Percentiles rank a stretch among this genome's conserved stretches.
phyloP scores from a whole-genome alignment of 30 jellyfish, hydroid and myxozoan species.

The Aurelia sp. region DNA sequence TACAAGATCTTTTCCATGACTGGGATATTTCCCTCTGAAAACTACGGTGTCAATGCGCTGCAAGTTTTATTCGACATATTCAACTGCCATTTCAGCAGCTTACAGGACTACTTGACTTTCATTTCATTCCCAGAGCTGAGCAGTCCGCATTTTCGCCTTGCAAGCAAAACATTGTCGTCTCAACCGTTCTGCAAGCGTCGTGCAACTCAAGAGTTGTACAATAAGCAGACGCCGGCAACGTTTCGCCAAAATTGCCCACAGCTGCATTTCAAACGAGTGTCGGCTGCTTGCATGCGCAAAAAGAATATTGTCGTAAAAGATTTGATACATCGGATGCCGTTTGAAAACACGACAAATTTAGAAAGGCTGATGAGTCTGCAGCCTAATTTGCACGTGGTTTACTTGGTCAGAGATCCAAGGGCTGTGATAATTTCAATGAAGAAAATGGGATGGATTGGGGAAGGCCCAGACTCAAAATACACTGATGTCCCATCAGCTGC shows the following conservation, averaged over 20 bases:
- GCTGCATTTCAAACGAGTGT: slow-evolving; percentile 58
- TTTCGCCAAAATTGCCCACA: slow-evolving; percentile 69
- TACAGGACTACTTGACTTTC: slow-evolving; percentile 82
- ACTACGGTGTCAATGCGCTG: slow-evolving; percentile 61
- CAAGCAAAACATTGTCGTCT: slow-evolving; percentile 85
- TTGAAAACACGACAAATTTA: slow-evolving; percentile 31
- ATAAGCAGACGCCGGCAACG: slow-evolving; percentile 26
- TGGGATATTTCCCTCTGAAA: slow-evolving; percentile 65
- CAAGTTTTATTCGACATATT: slow-evolving; percentile 70
- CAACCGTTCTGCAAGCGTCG: slow-evolving; percentile 88
- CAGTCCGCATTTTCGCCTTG: slow-evolving; percentile 90
- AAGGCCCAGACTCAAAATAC: slow-evolving; percentile 61
- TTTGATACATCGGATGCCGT: slow-evolving; percentile 78
- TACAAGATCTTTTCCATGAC: slow-evolving; percentile 74
- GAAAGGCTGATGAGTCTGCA: slow-evolving; percentile 54
- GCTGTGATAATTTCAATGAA: slow-evolving; percentile 94
- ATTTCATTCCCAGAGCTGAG: slow-evolving; percentile 94
- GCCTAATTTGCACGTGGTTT: slow-evolving; percentile 58
- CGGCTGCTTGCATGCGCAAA: slow-evolving; percentile 64
- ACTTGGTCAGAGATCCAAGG: slow-evolving; percentile 94
- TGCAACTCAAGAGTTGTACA: slow-evolving; percentile 66
- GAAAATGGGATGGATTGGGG: slow-evolving; percentile 89
- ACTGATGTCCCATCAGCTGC: slow-evolving; percentile 75
- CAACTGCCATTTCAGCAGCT: slow-evolving; percentile 79
- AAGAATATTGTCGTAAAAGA: slow-evolving; percentile 83